phyloP scores from a whole-genome alignment of 2,797 vertebrate species.

The Scomberomorus guttatus region DNA sequence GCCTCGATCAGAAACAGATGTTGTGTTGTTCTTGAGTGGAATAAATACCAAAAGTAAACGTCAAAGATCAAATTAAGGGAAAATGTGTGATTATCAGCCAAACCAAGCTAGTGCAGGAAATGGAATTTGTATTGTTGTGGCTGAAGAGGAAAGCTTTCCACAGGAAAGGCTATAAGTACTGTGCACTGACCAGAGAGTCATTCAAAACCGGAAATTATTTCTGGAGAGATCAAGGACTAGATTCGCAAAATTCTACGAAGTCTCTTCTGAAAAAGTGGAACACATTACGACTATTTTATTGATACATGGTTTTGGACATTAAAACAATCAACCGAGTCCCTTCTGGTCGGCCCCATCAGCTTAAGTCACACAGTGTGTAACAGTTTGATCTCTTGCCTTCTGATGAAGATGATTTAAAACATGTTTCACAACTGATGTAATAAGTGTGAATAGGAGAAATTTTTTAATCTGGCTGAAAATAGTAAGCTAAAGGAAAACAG shows the following conservation, averaged over 20 bases:
- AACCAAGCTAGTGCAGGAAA: slow-evolving; percentile 49
- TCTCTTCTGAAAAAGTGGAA: background rate
- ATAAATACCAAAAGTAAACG: slow-evolving; percentile 41
- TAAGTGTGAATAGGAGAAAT: background rate
- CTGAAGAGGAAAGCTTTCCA: slow-evolving; percentile 27
- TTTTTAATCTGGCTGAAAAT: background rate
- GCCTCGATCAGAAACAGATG: slow-evolving; percentile 58
- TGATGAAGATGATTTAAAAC: background rate
- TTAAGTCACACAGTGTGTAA: too few relatives aligned
- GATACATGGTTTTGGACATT: background rate
- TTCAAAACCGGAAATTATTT: slow-evolving; percentile 40
- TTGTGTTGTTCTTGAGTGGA: slow-evolving; percentile 25
- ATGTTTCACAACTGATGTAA: background rate
- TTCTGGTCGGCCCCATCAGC: background rate
- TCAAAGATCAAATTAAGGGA: slow-evolving; percentile 41
- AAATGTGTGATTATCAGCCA: slow-evolving; percentile 62
- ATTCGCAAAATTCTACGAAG: background rate
- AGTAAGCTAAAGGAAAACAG: background rate
- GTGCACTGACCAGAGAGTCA: slow-evolving; percentile 3
- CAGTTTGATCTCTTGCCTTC: background rate
- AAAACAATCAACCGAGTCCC: background rate
- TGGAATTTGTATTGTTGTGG: slow-evolving; percentile 53
- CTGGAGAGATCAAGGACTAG: slow-evolving; percentile 9
- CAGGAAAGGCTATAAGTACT: slow-evolving; percentile 18
- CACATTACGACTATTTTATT: background rate